A percentile compares a stretch with the other conserved stretches of the same genome.
Conservation (phyloP, 2,888 invertebrate species). For the Zhengitettix transpicula region DNA sequence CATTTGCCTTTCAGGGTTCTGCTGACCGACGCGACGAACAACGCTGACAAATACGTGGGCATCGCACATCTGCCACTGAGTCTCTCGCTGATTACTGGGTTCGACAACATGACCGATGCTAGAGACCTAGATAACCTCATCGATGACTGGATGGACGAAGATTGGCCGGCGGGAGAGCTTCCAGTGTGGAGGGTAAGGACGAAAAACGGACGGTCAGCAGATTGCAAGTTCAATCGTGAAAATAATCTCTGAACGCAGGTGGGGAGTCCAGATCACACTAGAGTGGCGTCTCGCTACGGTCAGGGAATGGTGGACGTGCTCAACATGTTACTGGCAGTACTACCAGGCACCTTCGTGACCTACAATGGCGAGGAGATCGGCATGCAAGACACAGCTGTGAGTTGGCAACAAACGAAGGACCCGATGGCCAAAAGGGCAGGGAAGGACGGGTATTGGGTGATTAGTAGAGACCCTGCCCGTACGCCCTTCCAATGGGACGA, state of each 20-base stretch:
- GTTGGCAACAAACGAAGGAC: slow-evolving; percentile 45
- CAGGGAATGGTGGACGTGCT: slow-evolving; percentile 46
- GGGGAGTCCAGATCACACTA: slow-evolving; percentile 50
- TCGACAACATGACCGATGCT: not conserved
- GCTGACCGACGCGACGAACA: not conserved
- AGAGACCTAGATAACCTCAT: not conserved
- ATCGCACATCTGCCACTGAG: not conserved
- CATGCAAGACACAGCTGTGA: slow-evolving; percentile 44
- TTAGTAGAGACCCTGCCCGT: slow-evolving; percentile 18
- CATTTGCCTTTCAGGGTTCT: not conserved
- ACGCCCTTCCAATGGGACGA: slow-evolving; percentile 23
- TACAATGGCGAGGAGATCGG: slow-evolving; percentile 80
- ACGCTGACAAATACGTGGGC: not conserved
- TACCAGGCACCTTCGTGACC: slow-evolving; percentile 61
- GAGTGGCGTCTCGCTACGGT: slow-evolving; percentile 46
- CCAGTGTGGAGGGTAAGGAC: not conserved
- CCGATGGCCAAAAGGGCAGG: slow-evolving; percentile 35
- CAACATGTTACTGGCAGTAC: slow-evolving; percentile 47
- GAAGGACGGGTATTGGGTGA: slow-evolving; percentile 4
- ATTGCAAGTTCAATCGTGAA: not conserved
- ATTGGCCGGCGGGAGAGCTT: not conserved
- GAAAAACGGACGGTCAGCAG: not conserved
- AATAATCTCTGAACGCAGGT: slow-evolving; percentile 16
- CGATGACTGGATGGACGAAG: not conserved
- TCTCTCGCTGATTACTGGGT: not conserved